These are phyloP conservation scores for Drosophila vallismaia DNA, from an alignment of 2,888 invertebrate genomes.

Conservation along the genomic window DNA sequence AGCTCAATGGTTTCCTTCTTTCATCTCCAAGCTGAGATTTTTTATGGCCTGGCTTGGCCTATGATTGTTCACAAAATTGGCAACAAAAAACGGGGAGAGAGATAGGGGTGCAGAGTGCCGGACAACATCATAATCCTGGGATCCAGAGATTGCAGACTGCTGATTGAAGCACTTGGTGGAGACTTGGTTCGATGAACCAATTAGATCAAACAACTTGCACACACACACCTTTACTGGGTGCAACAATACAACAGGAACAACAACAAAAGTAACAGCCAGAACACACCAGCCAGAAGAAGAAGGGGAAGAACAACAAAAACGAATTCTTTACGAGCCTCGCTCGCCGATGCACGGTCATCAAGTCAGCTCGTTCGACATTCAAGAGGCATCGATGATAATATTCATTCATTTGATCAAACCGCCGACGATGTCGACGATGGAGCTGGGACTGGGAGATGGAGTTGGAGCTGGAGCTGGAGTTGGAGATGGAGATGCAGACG, in stretches of 20 bases:
- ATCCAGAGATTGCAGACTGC: slow-evolving; percentile 14
- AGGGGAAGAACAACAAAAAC: slow-evolving; percentile 47
- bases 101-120: background rate
- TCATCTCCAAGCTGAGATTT: no score
- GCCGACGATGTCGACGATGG: slow-evolving; percentile 63
- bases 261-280: background rate
- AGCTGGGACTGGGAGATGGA: slow-evolving; percentile 34
- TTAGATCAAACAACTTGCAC: slow-evolving; percentile 75
- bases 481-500: slow-evolving; percentile 51
- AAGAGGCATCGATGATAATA: slow-evolving; percentile 77
- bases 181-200: slow-evolving; percentile 77
- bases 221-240: slow-evolving; percentile 20
- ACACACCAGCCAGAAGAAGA: slow-evolving; percentile 1
- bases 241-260: slow-evolving; percentile 40
- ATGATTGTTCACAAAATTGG: slow-evolving; percentile 35
- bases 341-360: slow-evolving; percentile 66
- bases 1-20: no score
- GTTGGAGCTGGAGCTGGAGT: slow-evolving; percentile 48
- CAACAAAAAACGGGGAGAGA: background rate
- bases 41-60: background rate
- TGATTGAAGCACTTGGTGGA: slow-evolving; percentile 15
- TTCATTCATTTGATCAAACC: slow-evolving; percentile 81
- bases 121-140: slow-evolving; percentile 39
- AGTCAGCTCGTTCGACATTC: slow-evolving; percentile 72
- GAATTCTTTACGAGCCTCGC: slow-evolving; percentile 66